Percentiles rank a stretch among this genome's conserved stretches.
phyloP scores from a whole-genome alignment of 2,888 invertebrate species.

The Drosophila lutescens region DNA sequence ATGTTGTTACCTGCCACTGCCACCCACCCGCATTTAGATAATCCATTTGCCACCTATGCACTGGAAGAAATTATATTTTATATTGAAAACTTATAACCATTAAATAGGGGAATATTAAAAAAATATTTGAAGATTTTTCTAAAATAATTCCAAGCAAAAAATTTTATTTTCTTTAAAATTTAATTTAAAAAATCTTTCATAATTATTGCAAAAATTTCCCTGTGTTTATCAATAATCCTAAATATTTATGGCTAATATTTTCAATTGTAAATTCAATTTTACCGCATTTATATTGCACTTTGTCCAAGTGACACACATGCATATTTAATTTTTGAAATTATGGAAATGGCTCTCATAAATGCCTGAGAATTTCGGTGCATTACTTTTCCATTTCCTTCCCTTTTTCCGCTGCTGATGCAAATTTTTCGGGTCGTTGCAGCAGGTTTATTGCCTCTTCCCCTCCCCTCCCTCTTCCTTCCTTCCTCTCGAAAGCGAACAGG shows the following conservation, averaged over 20 bases:
- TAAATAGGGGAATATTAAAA: no score
- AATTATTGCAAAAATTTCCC: no score
- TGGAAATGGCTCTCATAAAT: constrained; percentile 14
- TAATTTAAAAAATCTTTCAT: no score
- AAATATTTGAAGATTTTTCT: no score
- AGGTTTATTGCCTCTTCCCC: constrained; percentile 28
- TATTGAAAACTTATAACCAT: no score
- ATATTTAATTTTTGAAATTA: background rate
- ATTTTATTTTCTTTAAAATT: no score
- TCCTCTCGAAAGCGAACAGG: constrained; percentile 10
- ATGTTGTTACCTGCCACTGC: constrained; percentile 7
- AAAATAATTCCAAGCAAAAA: no score
- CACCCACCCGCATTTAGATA: constrained; percentile 9
- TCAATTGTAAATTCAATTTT: background rate
- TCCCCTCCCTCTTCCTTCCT: background rate
- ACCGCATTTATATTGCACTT: background rate
- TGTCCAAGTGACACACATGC: background rate
- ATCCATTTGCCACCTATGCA: background rate
- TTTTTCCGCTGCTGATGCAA: constrained; percentile 21
- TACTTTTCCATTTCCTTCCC: constrained; percentile 9
- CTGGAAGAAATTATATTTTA: background rate
- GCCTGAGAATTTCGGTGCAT: constrained; percentile 21
- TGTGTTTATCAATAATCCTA: no score
- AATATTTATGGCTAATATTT: background rate
- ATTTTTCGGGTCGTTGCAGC: constrained; percentile 36